Evolutionary conservation across 1,140 invertebrate genomes (phyloP), one percentile per base, ranked within the genome.

Genomic region (Bactericera cockerelli): DNA sequence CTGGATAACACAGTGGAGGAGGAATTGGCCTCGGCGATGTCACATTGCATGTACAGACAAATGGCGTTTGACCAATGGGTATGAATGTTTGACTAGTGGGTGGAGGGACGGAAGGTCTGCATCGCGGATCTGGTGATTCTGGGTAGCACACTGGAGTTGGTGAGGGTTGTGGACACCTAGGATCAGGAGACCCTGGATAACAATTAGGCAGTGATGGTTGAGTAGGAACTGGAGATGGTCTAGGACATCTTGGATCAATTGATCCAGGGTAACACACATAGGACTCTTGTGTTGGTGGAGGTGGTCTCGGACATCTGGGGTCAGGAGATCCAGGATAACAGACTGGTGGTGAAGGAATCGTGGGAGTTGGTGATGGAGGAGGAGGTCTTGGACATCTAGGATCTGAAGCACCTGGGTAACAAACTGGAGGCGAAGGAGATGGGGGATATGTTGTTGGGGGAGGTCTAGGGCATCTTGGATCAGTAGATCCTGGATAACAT

Each of bases 341-440:
- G 21, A 56, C 22, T 6, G 65, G 60, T 19, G 59, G 49, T 16
- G 62, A 55, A 39, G 26, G 1, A 59, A 61, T 14, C 62, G 67
- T 26, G 21, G 39, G 21, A 39, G 19, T 64, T 26, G 62, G 63
- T 54, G 55, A 63, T 62, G 66, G 66, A 63, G 38, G 58, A 14
- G 70, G 68, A 65, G 71, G 72, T 59, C 69, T 66, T 31, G 69
- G 69, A n/a, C n/a, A n/a, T n/a, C n/a, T n/a, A n/a, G n/a, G n/a
- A n/a, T n/a, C n/a, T n/a, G n/a, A n/a, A n/a, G 31, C 70, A 57
- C 11, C 65, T 55, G 56, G 65, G 26, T n/a, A n/a, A n/a, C n/a
- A n/a, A n/a, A n/a, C n/a, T n/a, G n/a, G n/a, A n/a, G n/a, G n/a
- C n/a, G n/a, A n/a, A n/a, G n/a, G n/a, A n/a, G n/a, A n/a, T n/a